phyloP scores from a whole-genome alignment of 2,113 vertebrate genomes.

The Neopipo cinnamomea region DNA sequence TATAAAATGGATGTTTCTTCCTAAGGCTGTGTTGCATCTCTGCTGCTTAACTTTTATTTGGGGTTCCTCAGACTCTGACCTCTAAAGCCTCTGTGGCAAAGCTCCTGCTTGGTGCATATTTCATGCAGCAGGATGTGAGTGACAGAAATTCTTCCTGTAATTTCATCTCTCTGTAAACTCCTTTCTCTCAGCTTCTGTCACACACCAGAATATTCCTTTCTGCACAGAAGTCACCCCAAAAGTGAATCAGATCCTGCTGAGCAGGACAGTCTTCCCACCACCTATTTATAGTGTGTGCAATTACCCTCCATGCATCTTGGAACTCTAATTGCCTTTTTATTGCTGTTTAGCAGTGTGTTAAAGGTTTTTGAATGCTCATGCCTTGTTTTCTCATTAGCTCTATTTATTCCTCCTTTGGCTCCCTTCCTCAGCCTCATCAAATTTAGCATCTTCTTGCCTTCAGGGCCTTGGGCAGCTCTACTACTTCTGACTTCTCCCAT shows the following conservation, averaged over 20 bases:
- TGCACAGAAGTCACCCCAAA: conserved; percentile 35
- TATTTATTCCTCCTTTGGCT: conserved; percentile 61
- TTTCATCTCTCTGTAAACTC: not conserved
- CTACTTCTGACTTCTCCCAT: not conserved
- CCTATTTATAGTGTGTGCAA: conserved; percentile 56
- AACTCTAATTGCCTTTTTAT: conserved; percentile 70
- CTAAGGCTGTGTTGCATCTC: not conserved
- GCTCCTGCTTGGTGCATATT: not conserved
- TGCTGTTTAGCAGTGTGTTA: conserved; percentile 63
- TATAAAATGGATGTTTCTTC: not conserved
- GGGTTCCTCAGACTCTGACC: not conserved
- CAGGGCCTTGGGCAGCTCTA: not conserved
- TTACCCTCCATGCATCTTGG: conserved; percentile 16
- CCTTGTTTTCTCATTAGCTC: conserved; percentile 61
- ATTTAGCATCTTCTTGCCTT: conserved; percentile 24
- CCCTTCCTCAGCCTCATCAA: conserved; percentile 33
- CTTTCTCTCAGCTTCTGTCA: not conserved
- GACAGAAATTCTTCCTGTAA: not conserved
- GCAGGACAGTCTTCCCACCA: conserved; percentile 9
- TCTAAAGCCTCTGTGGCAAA: not conserved
- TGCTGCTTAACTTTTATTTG: not conserved
- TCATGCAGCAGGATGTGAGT: not conserved
- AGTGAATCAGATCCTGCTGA: conserved; percentile 41
- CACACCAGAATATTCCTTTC: conserved; percentile 3
- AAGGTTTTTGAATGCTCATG: conserved; percentile 53